A percentile compares a stretch with the other conserved stretches of the same genome.
These are phyloP conservation scores for Varanus salvator DNA, from an alignment of 2,113 vertebrate species.

Conservation along the genomic window DNA sequence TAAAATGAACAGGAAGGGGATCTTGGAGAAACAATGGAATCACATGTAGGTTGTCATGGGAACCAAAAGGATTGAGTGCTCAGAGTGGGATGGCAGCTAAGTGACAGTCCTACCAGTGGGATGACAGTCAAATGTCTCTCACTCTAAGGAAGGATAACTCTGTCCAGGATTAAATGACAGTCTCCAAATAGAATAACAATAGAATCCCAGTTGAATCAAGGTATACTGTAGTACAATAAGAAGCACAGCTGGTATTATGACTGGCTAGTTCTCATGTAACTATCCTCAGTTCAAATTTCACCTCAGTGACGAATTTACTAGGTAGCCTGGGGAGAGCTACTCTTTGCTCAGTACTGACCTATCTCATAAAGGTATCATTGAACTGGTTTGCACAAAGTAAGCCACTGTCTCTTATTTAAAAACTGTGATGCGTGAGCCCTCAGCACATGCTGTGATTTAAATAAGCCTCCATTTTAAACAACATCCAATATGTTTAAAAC, in stretches of 20 bases:
- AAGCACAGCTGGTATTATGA: neutral
- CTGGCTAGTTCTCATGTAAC: neutral
- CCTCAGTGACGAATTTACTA: neutral
- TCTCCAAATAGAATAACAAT: neutral
- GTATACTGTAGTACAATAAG: neutral
- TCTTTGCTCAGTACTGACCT: neutral
- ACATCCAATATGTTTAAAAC: neutral
- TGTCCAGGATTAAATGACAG: neutral
- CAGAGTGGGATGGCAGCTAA: slow-evolving; percentile 18
- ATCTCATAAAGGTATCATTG: neutral
- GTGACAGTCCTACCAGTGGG: slow-evolving; percentile 3
- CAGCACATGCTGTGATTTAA: too few species aligned
- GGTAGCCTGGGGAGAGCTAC: too few species aligned
- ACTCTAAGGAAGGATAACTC: neutral
- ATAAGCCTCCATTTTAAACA: too few species aligned
- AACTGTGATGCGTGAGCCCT: too few species aligned
- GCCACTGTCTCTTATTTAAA: neutral
- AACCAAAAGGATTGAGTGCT: slow-evolving; percentile 23
- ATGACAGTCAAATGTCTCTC: neutral
- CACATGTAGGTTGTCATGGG: slow-evolving; percentile 32
- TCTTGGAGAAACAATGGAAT: slow-evolving; percentile 9
- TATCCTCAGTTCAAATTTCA: neutral
- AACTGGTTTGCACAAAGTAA: too few species aligned
- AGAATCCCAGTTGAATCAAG: neutral
- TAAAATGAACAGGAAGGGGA: slow-evolving; percentile 10